Evolutionary conservation across 1,140 invertebrate species (phyloP), one percentile per base, ranked within the genome.

Genomic region (Drosophila gunungcola): DNA sequence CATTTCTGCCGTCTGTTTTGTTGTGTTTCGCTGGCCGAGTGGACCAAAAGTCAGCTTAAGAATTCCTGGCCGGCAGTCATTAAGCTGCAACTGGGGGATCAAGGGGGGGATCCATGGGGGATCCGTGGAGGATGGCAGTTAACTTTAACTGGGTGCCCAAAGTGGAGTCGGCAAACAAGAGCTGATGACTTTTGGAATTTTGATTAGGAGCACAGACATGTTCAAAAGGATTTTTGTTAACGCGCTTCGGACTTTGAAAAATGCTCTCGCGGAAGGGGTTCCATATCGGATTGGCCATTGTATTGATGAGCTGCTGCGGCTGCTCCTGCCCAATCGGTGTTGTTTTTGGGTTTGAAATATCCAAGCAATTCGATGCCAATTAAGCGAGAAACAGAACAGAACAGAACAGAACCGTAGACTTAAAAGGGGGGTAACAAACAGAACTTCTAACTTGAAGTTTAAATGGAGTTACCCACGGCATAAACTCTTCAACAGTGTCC

Each of bases 151-250:
- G 39, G 46, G 45, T 78, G 75, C 70, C 82, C 53, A 86, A 70
- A 75, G 65, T 77, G 78, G 75, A 39, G 60, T 43, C 63, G 56
- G 54, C 55, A 43, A 70, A 80, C 77, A 63, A 69, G 76, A 74
- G 64, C 73, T 88, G 79, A 88, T 88, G 84, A 88, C 84, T 88
- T 89, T 89, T 84, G 84, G 84, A 88, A 88, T 88, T 88, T 88
- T 88, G 84, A 88, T 88, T 88, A 88, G 84, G 84, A 88, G 84
- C 84, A 88, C 76, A 83, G 84, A 85, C 84, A 88, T 88, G 84
- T 88, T 83, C 84, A 89, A 88, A 88, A 88, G 84, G 84, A 88
- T 88, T 88, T 88, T 88, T 88, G 79, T 88, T 88, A 88, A 88
- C 84, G 84, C 84, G 84, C 84, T 61, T 83, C 39, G 84, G 84